Conservation (phyloP, 2,888 invertebrate genomes). For the Brenthis ino region DNA sequence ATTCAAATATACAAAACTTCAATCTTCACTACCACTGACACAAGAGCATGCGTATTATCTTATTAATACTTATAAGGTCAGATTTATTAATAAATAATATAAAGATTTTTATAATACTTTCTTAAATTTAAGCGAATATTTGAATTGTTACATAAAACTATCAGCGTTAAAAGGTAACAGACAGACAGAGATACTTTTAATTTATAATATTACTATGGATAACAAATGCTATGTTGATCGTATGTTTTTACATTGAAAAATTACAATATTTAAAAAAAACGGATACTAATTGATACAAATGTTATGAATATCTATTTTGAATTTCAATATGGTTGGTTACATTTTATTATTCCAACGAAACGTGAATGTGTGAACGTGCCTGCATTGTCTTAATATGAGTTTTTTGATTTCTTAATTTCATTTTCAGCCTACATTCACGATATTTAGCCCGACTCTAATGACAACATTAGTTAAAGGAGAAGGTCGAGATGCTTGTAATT, state of each 20-base stretch:
- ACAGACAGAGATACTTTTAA: no score
- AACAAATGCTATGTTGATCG: no score
- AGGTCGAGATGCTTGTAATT: constrained; percentile 53
- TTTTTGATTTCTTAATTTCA: neutral
- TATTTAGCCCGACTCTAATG: constrained; percentile 60
- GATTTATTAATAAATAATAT: neutral
- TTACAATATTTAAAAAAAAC: no score
- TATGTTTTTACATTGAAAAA: no score
- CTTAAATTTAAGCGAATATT: neutral
- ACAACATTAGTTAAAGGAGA: constrained; percentile 51
- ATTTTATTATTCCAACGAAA: no score
- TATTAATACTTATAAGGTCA: constrained; percentile 66
- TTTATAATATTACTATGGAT: no score
- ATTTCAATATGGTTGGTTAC: no score
- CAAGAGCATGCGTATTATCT: constrained; percentile 58
- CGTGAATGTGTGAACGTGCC: no score
- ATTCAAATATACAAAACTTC: constrained; percentile 57
- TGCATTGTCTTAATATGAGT: neutral
- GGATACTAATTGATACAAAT: no score
- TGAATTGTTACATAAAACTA: no score
- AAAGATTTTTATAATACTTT: neutral
- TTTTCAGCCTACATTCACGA: constrained; percentile 58
- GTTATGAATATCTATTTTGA: no score
- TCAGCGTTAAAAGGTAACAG: no score
- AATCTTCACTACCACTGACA: constrained; percentile 56